Percentiles rank a stretch among this genome's conserved stretches.
phyloP scores from a whole-genome alignment of 2,113 vertebrate genomes.

The Alouatta palliata region DNA sequence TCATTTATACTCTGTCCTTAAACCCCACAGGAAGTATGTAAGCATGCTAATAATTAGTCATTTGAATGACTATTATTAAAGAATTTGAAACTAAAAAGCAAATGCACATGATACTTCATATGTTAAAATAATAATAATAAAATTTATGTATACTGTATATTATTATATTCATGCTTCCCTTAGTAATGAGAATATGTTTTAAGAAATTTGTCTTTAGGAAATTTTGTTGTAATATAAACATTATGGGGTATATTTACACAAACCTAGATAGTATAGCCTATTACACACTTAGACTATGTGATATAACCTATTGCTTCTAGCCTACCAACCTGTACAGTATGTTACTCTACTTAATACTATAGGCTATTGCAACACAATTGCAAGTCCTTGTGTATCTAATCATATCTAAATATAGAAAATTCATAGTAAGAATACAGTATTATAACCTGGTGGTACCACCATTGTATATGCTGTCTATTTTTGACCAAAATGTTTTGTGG shows the following conservation, averaged over 20 bases:
- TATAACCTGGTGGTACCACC: not conserved
- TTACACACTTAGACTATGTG: not conserved
- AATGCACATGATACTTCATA: not conserved
- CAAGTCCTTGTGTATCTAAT: not conserved
- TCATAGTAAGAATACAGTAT: not conserved
- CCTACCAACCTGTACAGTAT: not conserved
- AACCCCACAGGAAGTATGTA: not conserved
- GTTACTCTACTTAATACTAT: not conserved
- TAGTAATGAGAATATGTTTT: not conserved
- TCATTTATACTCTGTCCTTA: not conserved
- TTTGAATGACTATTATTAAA: not conserved
- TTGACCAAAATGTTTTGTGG: not conserved
- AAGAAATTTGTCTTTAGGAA: not conserved
- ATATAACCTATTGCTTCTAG: not conserved
- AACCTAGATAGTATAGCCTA: not conserved
- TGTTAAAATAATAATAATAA: not conserved
- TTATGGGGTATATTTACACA: not conserved
- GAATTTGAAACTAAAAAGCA: not conserved
- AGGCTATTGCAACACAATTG: not conserved
- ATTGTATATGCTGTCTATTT: not conserved
- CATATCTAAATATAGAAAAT: not conserved
- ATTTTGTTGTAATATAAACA: not conserved
- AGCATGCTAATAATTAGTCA: not conserved
- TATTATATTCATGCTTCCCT: not conserved
- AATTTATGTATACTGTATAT: not conserved